Conservation (phyloP, 2,797 vertebrate species). For the Acanthornis magna region DNA sequence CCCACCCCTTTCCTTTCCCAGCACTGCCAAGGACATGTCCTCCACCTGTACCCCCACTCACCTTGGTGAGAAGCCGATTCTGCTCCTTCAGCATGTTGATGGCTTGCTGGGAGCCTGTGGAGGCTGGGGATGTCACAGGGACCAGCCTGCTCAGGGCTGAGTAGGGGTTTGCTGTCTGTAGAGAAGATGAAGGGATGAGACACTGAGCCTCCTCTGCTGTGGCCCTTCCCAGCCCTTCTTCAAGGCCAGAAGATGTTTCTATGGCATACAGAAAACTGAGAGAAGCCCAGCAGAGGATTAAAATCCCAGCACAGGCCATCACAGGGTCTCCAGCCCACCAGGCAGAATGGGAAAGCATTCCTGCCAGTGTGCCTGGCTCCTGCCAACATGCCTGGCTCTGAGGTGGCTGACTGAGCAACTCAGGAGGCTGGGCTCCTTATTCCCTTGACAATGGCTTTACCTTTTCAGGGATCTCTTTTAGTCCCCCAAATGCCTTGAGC, state of each 20-base stretch:
- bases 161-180: slow-evolving; percentile 69
- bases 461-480: background rate
- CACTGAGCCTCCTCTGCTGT: background rate
- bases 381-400: background rate
- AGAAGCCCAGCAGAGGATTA: background rate
- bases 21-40: background rate
- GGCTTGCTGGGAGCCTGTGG: slow-evolving; percentile 80
- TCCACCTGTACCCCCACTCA: background rate
- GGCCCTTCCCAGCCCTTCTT: background rate
- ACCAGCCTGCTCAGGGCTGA: slow-evolving; percentile 5
- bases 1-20: background rate
- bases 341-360: background rate
- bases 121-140: slow-evolving; percentile 34
- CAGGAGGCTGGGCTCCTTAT: background rate
- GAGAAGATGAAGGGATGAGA: background rate
- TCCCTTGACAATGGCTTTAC: background rate
- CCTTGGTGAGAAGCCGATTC: slow-evolving; percentile 94
- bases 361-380: background rate
- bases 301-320: background rate
- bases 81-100: slow-evolving; percentile 93
- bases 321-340: background rate
- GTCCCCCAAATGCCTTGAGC: background rate
- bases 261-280: background rate
- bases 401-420: background rate
- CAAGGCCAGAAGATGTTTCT: background rate